A percentile compares a stretch with the other conserved stretches of the same genome.
Conservation (phyloP, 2,113 vertebrate species). For the Hydropotes inermis region DNA sequence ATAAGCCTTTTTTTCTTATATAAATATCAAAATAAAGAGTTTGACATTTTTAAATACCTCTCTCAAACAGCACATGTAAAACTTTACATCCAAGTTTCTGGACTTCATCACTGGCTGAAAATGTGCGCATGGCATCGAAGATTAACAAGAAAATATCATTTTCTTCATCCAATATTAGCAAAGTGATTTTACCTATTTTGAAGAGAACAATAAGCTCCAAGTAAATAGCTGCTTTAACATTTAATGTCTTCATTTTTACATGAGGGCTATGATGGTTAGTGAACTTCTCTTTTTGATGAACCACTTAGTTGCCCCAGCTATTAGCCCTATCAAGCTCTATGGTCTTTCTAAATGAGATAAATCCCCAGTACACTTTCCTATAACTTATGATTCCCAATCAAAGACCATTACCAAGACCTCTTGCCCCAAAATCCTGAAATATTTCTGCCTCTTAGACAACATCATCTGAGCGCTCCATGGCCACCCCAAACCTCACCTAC, state of each 20-base stretch:
- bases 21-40: slow-evolving; percentile 14
- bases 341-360: not conserved
- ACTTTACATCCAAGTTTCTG: slow-evolving; percentile 90
- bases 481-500: not conserved
- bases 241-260: not conserved
- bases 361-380: not conserved
- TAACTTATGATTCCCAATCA: not conserved
- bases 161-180: slow-evolving; percentile 91
- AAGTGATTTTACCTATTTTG: slow-evolving; percentile 81
- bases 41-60: slow-evolving; percentile 81
- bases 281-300: not conserved
- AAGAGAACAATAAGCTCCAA: slow-evolving; percentile 44
- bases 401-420: not conserved
- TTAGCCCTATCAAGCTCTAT: not conserved
- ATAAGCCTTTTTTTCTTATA: not conserved
- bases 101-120: slow-evolving; percentile 87
- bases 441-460: not conserved
- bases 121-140: slow-evolving; percentile 90
- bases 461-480: not conserved
- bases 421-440: not conserved
- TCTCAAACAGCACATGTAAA: slow-evolving; percentile 89
- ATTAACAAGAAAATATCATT: slow-evolving; percentile 91
- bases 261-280: not conserved
- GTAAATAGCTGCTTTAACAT: not conserved
- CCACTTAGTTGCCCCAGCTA: not conserved